Percentiles rank a stretch among this genome's conserved stretches.
phyloP scores from a whole-genome alignment of 1,140 invertebrate species.

The Rhysida immarginata region DNA sequence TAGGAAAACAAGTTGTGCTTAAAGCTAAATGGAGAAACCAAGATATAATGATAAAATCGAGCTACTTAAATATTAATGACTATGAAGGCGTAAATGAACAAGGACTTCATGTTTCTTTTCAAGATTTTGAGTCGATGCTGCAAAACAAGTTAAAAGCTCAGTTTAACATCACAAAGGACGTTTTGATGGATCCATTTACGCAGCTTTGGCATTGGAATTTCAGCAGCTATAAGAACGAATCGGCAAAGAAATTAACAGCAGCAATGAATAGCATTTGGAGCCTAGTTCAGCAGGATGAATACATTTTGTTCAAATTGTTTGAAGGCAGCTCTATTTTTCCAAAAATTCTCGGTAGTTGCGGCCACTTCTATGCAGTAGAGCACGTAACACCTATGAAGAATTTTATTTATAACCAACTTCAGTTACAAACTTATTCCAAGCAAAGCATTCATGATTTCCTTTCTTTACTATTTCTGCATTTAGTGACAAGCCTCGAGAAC shows the following conservation, averaged over 20 bases:
- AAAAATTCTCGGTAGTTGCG: constrained; percentile 25
- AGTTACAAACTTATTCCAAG: not conserved
- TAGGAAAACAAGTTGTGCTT: constrained; percentile 22
- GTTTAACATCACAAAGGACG: constrained; percentile 8
- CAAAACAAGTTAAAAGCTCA: constrained; percentile 8
- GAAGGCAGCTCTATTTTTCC: constrained; percentile 21
- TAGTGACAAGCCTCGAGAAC: constrained; percentile 19
- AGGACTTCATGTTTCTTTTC: not conserved
- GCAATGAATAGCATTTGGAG: constrained; percentile 21
- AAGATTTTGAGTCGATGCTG: constrained; percentile 12
- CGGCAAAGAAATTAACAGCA: constrained; percentile 1
- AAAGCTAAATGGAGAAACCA: constrained; percentile 9
- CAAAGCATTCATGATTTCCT: constrained; percentile 14
- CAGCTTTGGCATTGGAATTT: constrained; percentile 19
- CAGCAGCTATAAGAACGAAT: constrained; percentile 9
- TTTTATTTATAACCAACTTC: constrained; percentile 7
- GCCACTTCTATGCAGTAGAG: constrained; percentile 24
- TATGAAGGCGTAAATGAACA: not conserved
- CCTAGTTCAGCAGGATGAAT: constrained; percentile 26
- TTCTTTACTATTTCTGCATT: constrained; percentile 20
- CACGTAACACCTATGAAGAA: constrained; percentile 19
- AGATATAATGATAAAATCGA: constrained; percentile 14
- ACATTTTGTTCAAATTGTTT: constrained; percentile 19
- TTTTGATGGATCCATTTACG: constrained; percentile 4
- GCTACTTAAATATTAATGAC: not conserved